Evolutionary conservation across 1,140 invertebrate genomes (phyloP), one percentile per base, ranked within the genome.

Genomic region (Drosophila tsacasi): DNA sequence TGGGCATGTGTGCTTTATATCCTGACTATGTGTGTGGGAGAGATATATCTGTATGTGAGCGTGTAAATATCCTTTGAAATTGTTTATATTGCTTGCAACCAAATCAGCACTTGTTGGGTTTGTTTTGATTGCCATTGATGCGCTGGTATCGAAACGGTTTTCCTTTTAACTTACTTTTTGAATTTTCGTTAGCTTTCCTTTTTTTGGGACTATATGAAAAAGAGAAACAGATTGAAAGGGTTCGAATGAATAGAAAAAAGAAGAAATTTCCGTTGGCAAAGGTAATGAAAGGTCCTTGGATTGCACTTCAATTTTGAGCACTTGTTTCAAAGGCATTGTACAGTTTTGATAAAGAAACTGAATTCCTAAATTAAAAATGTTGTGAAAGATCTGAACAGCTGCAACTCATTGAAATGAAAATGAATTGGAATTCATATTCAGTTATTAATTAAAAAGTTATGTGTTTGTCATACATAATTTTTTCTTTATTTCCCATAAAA

Each of bases 121-220:
- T 81, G 77, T 84, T 89, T 89, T 89, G 81, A 84, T 90, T 89
- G 85, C 84, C 46, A 84, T 81, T 78, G 84, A 87, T 84, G 84
- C 74, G 58, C 69, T 76, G 66, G 73, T 69, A 84, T 76, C 61
- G 44, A 81, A 87, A 74, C 72, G 62, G 47, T 71, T 82, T 62
- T 57, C 15, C 67, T 54, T 60, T 54, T 2, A 39, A 57, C 54
- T 55, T n/a, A 49, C 49, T 81, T 68, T 55, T 40, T 17, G 21
- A 37, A 35, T 73, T 44, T 57, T 39, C 13, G 1, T 50, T 50
- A 4, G 27, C 44, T 17, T 61, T 47, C 42, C 39, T 39, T 7
- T 40, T 25, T 35, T 15, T 25, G 13, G n/a, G 23, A 25, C 47
- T 37, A 30, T 32, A 62, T 13, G 39, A 35, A 54, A 32, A 46